Base-by-base conservation (phyloP, 2,113 vertebrate genomes). In the Mohoua ochrocephala region DNA sequence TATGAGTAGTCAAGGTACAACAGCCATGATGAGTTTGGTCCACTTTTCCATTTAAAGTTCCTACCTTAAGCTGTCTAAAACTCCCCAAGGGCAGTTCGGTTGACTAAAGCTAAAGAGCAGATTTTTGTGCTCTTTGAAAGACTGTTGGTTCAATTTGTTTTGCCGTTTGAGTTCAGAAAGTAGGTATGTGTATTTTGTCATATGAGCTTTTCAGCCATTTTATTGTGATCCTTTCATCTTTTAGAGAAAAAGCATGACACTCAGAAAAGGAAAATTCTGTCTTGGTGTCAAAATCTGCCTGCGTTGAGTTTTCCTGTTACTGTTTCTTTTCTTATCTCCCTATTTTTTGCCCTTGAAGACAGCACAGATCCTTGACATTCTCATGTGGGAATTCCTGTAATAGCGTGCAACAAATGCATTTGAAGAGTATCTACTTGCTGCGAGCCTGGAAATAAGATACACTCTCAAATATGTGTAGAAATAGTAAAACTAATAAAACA, bases 311-410 rank as follows among this genome's bases (percentile, higher is more conserved):
- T 61, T 75, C 63, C 52, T 79, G 12, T 53, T 56, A 14, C 10
- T 27, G 2, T 57, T 76, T 71, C 28, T 69, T 79, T 91, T 67
- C 24, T 20, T 85, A 23, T 63, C 41, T 83, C 12, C 11, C 10
- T 14, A 1, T 82, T 70, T 94, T 33, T 91, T 79, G 20, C 13
- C 47, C 10, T 35, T 63, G 35, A 76, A 92, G 57, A 42, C 35
- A 69, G 21, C 49, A 19, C 50, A 67, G 37, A 44, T 67, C 28
- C n/a, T 70, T 94, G 80, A 65, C 15, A 37, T 57, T 35, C 10
- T 74, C 11, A 4, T 0, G 0, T 39, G 28, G n/a, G 33, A 64
- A 35, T 69, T 92, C 44, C 45, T n/a, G 11, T 85, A 45, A 45
- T 5, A 88, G 10, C 7, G 28, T 53, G 37, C 4, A 15, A 45